These are phyloP conservation scores for Manis crassicaudata DNA, from an alignment of 2,797 vertebrate genomes.

Conservation along the genomic window DNA sequence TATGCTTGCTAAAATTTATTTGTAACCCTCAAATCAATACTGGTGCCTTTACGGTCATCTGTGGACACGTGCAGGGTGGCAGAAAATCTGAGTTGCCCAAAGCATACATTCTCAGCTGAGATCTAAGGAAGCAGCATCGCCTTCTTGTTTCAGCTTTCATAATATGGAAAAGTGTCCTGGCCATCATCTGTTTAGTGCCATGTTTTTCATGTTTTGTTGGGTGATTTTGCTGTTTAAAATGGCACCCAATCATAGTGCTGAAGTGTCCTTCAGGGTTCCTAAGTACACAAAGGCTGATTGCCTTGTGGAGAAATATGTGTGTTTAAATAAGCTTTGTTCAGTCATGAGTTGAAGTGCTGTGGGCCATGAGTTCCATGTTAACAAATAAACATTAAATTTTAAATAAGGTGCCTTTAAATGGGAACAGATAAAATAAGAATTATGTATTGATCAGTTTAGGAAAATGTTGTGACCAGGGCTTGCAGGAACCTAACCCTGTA, in stretches of 20 bases:
- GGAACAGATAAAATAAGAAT: background rate
- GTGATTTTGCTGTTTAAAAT: background rate
- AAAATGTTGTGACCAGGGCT: background rate
- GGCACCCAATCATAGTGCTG: fast-evolving
- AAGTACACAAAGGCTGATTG: background rate
- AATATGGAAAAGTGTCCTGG: background rate
- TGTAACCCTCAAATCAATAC: background rate
- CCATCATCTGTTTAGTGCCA: background rate
- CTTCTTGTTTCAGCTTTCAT: too few species aligned
- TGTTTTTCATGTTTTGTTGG: background rate
- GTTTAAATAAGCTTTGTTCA: background rate
- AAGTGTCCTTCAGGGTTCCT: background rate
- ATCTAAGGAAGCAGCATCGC: fast-evolving
- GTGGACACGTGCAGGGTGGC: background rate
- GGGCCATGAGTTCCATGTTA: background rate
- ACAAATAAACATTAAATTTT: background rate
- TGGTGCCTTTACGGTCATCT: background rate
- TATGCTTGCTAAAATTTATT: background rate
- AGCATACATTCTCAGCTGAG: background rate
- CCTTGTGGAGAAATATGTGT: background rate
- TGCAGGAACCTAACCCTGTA: background rate
- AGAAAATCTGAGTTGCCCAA: background rate
- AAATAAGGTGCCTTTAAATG: background rate
- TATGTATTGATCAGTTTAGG: background rate
- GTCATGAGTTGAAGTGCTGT: background rate